Percentiles rank a stretch among this genome's conserved stretches.
phyloP scores from a whole-genome alignment of 1,140 invertebrate species.

The Branchinecta lynchi region DNA sequence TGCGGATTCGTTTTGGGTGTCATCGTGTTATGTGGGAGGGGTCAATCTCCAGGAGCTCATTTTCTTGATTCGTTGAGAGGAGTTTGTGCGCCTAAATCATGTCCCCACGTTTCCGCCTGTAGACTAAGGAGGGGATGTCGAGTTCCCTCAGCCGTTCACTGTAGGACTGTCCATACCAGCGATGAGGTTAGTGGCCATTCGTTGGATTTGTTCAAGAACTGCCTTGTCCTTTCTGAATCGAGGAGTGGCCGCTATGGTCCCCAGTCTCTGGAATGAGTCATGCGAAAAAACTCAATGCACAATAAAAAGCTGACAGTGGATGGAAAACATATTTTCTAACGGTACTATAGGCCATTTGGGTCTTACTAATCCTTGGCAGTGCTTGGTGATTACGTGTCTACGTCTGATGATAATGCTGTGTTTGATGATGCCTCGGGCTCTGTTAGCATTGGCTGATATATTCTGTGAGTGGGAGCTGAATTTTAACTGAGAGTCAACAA shows the following conservation, averaged over 20 bases:
- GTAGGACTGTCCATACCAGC: background rate
- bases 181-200: background rate
- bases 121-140: background rate
- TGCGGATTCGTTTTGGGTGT: no score
- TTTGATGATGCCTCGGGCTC: background rate
- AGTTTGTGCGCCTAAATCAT: background rate
- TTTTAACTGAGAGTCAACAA: conserved; percentile 1
- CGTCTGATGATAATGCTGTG: background rate
- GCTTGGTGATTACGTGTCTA: conserved; percentile 1
- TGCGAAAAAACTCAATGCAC: no score
- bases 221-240: background rate
- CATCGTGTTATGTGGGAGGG: no score
- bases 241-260: background rate
- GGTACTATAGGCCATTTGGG: background rate
- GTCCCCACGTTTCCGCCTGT: background rate
- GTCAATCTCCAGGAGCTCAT: no score
- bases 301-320: no score
- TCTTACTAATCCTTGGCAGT: background rate
- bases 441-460: background rate
- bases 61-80: no score
- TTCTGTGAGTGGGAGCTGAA: conserved; percentile 11
- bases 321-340: no score
- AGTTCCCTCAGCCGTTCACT: conserved; percentile 4
- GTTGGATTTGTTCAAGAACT: conserved; percentile 5
- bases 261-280: no score